Conservation (phyloP, 1,140 invertebrate species). For the Paralvinella palmiformis region DNA sequence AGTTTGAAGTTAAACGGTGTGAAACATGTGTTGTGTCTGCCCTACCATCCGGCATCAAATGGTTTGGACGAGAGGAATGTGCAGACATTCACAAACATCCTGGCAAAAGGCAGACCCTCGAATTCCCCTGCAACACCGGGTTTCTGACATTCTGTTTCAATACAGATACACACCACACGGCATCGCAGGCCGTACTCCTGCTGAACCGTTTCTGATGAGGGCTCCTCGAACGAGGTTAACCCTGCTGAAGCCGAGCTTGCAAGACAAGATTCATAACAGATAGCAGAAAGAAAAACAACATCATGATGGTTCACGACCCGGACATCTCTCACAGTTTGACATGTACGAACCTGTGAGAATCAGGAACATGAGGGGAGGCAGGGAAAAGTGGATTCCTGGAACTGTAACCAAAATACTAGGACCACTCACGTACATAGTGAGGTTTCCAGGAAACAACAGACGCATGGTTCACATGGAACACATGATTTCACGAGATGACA, state of each 20-base stretch:
- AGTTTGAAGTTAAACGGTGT: slow-evolving; percentile 27
- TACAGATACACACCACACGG: neutral
- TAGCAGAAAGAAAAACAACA: slow-evolving; percentile 1
- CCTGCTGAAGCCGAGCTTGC: too few relatives aligned
- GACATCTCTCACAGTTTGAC: neutral
- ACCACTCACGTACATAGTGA: slow-evolving; percentile 1
- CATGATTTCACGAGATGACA: neutral
- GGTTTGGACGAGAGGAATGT: slow-evolving; percentile 31
- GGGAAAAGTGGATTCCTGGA: neutral
- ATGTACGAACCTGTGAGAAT: too few relatives aligned
- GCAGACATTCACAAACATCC: too few relatives aligned
- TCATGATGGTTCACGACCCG: neutral
- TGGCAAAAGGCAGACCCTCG: slow-evolving; percentile 14
- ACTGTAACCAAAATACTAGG: neutral
- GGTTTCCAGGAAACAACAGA: neutral
- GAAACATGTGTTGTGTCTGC: slow-evolving; percentile 24
- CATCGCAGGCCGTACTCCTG: slow-evolving; percentile 1
- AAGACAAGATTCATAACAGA: neutral
- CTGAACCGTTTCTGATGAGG: slow-evolving; percentile 3
- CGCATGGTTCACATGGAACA: neutral
- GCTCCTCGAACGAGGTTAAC: slow-evolving; percentile 6
- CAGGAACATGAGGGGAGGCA: slow-evolving; percentile 1
- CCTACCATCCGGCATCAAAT: slow-evolving; percentile 32
- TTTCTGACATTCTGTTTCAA: neutral
- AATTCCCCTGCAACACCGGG: neutral